A percentile compares a stretch with the other conserved stretches of the same genome.
Conservation (phyloP, 2,113 vertebrate genomes). For the Takifugu bimaculatus region DNA sequence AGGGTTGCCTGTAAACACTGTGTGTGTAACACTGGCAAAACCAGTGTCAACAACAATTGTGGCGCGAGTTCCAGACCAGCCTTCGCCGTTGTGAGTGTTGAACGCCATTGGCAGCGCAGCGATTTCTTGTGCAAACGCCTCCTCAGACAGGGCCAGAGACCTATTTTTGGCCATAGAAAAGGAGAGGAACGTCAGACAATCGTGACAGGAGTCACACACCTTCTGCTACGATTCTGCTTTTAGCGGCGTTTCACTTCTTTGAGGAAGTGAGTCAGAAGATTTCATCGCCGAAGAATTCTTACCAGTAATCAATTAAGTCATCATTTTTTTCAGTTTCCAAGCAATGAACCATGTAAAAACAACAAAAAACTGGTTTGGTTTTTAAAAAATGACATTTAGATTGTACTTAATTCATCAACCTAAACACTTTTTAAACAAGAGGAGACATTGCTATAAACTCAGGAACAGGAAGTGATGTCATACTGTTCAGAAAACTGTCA, state of each 20-base stretch:
- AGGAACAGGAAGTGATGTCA: no score
- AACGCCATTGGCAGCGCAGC: no score
- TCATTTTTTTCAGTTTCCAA: constrained; percentile 6
- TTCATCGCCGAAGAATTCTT: constrained; percentile 22
- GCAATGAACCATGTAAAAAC: not conserved
- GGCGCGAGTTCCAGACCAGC: no score
- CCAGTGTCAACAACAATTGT: constrained; percentile 24
- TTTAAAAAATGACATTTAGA: no score
- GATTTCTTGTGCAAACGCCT: not conserved
- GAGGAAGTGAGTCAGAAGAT: constrained; percentile 33
- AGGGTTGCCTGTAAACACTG: constrained; percentile 41
- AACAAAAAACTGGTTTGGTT: no score
- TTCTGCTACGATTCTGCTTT: constrained; percentile 11
- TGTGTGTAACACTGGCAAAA: constrained; percentile 6
- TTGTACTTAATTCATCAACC: no score
- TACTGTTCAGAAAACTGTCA: no score
- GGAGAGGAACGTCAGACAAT: not conserved
- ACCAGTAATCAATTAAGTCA: constrained; percentile 35
- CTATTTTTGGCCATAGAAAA: constrained; percentile 8
- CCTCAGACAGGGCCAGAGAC: not conserved
- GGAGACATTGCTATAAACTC: no score
- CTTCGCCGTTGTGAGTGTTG: no score
- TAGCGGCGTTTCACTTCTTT: constrained; percentile 31
- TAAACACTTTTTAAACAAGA: no score
- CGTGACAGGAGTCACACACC: constrained; percentile 8